These are phyloP conservation scores for Oxyura jamaicensis DNA, from an alignment of 2,113 vertebrate species.

Conservation along the genomic window DNA sequence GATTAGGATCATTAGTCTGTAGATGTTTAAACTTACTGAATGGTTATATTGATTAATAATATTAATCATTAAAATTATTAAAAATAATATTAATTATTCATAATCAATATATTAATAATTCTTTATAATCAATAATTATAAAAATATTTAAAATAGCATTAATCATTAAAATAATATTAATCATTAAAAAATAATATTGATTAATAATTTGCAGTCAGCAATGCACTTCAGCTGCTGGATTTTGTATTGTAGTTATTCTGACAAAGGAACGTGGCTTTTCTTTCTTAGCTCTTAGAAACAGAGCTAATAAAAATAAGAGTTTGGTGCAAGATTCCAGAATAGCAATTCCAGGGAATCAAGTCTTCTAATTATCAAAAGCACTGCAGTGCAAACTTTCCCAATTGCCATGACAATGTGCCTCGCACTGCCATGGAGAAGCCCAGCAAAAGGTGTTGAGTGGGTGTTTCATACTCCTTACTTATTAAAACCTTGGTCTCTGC, in stretches of 20 bases:
- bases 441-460: not conserved
- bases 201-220: not conserved
- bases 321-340: conserved; percentile 5
- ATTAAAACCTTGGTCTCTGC: not conserved
- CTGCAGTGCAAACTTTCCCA: not conserved
- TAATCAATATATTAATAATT: too few species aligned
- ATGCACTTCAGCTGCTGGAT: not conserved
- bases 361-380: conserved; percentile 1
- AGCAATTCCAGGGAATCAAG: not conserved
- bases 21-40: not conserved
- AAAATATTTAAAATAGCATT: too few species aligned
- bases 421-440: not conserved
- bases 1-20: not conserved
- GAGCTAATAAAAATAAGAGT: not conserved
- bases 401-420: conserved; percentile 22
- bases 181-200: too few species aligned
- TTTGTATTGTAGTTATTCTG: not conserved
- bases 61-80: too few species aligned
- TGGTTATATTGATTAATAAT: not conserved
- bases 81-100: too few species aligned
- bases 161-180: too few species aligned
- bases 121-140: too few species aligned
- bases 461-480: not conserved
- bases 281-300: not conserved
- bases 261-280: not conserved